These are phyloP conservation scores for Ophiothrix spiculata DNA, from an alignment of 35 echinoderm and acorn worm genomes.

Conservation along the genomic window DNA sequence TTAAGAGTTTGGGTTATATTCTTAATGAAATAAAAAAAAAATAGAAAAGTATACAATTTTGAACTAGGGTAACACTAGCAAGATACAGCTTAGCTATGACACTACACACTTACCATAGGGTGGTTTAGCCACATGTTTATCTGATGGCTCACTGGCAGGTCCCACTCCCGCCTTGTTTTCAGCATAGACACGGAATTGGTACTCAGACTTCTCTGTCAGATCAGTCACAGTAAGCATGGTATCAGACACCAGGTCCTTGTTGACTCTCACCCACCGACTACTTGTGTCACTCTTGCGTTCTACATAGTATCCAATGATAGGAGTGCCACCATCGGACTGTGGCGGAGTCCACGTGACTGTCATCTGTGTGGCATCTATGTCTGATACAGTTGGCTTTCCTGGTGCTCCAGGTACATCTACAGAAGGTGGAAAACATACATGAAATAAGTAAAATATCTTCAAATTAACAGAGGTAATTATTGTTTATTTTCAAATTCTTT, in stretches of 20 bases:
- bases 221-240: constrained; percentile 5
- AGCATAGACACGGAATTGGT: constrained; percentile 72
- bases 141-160: constrained; percentile 49
- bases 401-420: constrained; percentile 63
- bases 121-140: constrained; percentile 29
- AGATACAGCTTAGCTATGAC: no score
- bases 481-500: no score
- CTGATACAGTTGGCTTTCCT: constrained; percentile 32
- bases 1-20: no score
- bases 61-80: no score
- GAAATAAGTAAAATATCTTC: background rate
- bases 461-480: no score
- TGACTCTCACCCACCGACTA: constrained; percentile 21
- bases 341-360: constrained; percentile 64
- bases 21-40: no score
- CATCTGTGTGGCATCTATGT: constrained; percentile 36
- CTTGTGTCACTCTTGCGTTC: constrained; percentile 42
- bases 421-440: background rate
- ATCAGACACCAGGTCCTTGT: constrained; percentile 20
- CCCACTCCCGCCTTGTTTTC: constrained; percentile 74
- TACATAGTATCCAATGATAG: constrained; percentile 61
- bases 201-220: constrained; percentile 34
- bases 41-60: no score
- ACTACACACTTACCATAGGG: constrained; percentile 50
- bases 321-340: constrained; percentile 62